Evolutionary conservation across 2,888 invertebrate species (phyloP).

Genomic region (Steinernema hermaphroditum): DNA sequence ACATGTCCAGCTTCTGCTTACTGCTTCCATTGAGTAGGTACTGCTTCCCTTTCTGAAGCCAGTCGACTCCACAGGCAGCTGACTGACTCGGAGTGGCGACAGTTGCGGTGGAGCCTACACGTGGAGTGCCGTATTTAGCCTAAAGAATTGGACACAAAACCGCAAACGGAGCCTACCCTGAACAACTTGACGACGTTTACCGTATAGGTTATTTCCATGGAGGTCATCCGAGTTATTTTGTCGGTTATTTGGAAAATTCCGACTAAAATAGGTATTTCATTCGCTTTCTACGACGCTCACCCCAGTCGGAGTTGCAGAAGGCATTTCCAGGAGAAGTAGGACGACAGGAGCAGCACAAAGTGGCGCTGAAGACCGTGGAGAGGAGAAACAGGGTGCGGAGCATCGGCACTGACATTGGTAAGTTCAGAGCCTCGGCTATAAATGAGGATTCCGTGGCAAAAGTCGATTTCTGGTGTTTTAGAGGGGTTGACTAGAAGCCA

Average conservation of each 20-base stretch:
- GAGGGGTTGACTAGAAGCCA: no score
- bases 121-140: not conserved
- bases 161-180: slow-evolving; percentile 31
- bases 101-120: not conserved
- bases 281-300: not conserved
- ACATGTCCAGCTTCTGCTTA: not conserved
- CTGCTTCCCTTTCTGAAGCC: slow-evolving; percentile 34
- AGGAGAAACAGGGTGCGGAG: not conserved
- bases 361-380: not conserved
- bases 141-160: not conserved
- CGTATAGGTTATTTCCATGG: slow-evolving; percentile 27
- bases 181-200: slow-evolving; percentile 34
- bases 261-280: not conserved
- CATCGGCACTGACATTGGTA: not conserved
- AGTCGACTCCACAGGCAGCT: slow-evolving; percentile 39
- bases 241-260: not conserved
- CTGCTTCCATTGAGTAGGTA: slow-evolving; percentile 24
- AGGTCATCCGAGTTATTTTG: not conserved
- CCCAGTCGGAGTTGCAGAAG: not conserved
- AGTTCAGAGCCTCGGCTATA: no score
- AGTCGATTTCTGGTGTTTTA: no score
- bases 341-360: not conserved
- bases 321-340: not conserved
- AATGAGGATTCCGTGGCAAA: no score
- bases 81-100: slow-evolving; percentile 33